Conservation (phyloP, 2,113 vertebrate species). For the Siniperca chuatsi region DNA sequence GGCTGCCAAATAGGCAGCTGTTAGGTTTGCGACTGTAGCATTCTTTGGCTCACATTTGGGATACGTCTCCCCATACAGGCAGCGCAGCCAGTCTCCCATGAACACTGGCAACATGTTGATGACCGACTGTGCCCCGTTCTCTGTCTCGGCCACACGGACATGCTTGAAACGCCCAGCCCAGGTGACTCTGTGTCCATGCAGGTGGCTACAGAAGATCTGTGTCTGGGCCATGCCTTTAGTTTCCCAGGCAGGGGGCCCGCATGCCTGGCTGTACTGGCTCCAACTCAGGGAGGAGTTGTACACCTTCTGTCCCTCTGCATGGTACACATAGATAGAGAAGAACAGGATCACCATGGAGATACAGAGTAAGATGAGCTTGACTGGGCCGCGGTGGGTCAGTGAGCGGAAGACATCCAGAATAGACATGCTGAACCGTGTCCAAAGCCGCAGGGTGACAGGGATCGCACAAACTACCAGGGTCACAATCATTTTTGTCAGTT, state of each 20-base stretch:
- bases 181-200: constrained; percentile 94
- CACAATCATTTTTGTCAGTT: constrained; percentile 91
- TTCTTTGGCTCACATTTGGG: constrained; percentile 88
- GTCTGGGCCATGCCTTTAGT: constrained; percentile 93
- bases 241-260: constrained; percentile 93
- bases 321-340: constrained; percentile 93
- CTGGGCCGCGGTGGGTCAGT: constrained; percentile 89
- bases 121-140: constrained; percentile 94
- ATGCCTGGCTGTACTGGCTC: constrained; percentile 90
- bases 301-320: constrained; percentile 93
- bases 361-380: constrained; percentile 95
- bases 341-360: constrained; percentile 91
- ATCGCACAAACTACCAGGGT: constrained; percentile 87
- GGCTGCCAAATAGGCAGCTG: constrained; percentile 17
- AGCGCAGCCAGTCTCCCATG: constrained; percentile 94
- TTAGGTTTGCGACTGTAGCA: constrained; percentile 60
- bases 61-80: constrained; percentile 94
- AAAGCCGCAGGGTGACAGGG: constrained; percentile 90
- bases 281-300: constrained; percentile 96
- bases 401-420: constrained; percentile 86
- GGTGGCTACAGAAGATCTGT: constrained; percentile 95
- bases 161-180: constrained; percentile 94
- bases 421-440: constrained; percentile 90
- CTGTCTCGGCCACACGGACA: constrained; percentile 91
- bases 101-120: constrained; percentile 92